Base-by-base conservation (phyloP, 2,888 invertebrate species). In the Callinectes sapidus region DNA sequence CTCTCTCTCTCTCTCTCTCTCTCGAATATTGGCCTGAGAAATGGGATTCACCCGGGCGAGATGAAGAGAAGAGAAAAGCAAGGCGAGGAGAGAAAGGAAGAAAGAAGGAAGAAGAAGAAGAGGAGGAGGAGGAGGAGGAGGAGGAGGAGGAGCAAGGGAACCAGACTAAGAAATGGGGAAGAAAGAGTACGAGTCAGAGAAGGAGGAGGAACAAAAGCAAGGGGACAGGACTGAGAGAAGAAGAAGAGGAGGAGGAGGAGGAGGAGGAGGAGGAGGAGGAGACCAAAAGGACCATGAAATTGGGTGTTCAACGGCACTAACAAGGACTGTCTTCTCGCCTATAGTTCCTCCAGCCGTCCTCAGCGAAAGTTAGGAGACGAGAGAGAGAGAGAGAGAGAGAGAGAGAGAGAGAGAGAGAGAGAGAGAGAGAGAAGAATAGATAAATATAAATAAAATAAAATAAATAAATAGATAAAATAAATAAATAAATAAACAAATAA, bases 351-450 rank as follows among this genome's bases (percentile, higher is more conserved):
- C 35, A 16, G 81, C 81, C 81, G 3, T 35, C 35, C 81, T 81
- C 32, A 81, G 81, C 81, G 35, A 81, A 81, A 81, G 81, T 81
- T 81, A 35, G 81, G 35, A 81, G 81, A 81, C 81, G 81, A 81
- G 81, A 81, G 81, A 81, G 81, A 81, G 81, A 81, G 81, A 81
- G 81, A 81, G 81, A 81, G 81, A 81, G 81, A 81, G 81, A 81
- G 81, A 81, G 81, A 81, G 81, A 81, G 81, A 81, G 81, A 81
- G 81, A 81, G 81, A 81, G 81, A 81, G 81, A 81, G 81, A 71
- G 71, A 71, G 71, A 71, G 71, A 71, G 71, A 71, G 71, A 71
- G 71, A 71, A 28, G 28, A 28, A 71, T 28, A 71, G 71, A 71
- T n/a, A n/a, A n/a, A 85, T 32, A 85, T 5, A 39, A 5, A 39